These are phyloP conservation scores for Taxidea taxus DNA, from an alignment of 2,113 vertebrate genomes.

Conservation along the genomic window DNA sequence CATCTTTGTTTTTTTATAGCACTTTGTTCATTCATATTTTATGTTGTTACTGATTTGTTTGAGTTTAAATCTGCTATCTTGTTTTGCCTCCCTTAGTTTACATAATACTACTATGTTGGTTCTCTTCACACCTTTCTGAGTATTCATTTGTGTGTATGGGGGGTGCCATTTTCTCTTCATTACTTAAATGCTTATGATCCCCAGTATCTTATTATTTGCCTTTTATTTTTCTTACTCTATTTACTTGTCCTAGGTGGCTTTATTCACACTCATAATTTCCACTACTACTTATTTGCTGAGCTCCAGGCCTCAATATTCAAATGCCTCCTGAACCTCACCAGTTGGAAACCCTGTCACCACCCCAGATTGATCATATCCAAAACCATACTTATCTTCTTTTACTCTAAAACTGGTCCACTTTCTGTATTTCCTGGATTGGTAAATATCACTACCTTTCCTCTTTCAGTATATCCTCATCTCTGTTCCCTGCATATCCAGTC, in stretches of 20 bases:
- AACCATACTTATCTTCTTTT: not conserved
- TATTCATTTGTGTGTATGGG: not conserved
- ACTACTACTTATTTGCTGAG: not conserved
- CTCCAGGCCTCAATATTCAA: not conserved
- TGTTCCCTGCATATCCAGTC: not conserved
- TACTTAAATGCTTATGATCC: not conserved
- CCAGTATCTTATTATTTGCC: not conserved
- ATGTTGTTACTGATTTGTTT: not conserved
- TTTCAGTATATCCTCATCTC: not conserved
- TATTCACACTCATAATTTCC: not conserved
- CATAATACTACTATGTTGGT: not conserved
- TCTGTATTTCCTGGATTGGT: not conserved
- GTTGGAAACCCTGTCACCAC: not conserved
- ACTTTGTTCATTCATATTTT: slow-evolving; percentile 21
- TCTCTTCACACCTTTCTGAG: not conserved
- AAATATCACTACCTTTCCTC: not conserved
- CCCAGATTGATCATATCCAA: not conserved
- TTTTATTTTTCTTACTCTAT: not conserved
- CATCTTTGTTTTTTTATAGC: not conserved
- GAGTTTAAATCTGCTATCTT: not conserved
- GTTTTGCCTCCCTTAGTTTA: not conserved
- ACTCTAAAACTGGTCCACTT: not conserved
- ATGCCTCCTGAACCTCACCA: not conserved
- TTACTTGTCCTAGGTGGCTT: not conserved
- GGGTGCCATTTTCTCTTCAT: not conserved